These are phyloP conservation scores for Stenolophus ochropezus DNA, from an alignment of 2,888 invertebrate genomes.

Conservation along the genomic window DNA sequence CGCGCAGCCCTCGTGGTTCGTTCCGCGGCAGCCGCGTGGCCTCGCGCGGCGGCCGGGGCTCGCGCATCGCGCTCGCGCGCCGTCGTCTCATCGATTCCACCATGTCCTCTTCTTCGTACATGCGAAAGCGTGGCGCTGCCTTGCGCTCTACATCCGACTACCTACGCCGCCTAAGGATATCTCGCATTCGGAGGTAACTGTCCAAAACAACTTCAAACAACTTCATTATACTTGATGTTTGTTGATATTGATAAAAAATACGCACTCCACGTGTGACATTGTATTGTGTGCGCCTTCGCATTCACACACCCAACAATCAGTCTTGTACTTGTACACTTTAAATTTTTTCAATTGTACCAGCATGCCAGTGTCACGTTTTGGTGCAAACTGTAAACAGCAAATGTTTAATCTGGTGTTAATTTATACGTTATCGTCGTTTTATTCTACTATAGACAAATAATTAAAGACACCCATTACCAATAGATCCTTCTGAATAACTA, in stretches of 20 bases:
- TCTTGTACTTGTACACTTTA: conserved; percentile 41
- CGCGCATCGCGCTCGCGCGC: conserved; percentile 74
- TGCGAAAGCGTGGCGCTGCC: conserved; percentile 75
- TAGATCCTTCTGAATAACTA: neutral
- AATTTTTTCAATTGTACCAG: conserved; percentile 32
- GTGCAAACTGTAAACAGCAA: neutral
- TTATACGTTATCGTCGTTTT: conserved; percentile 1
- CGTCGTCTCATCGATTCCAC: conserved; percentile 76
- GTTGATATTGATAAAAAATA: conserved; percentile 8
- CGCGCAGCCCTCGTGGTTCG: conserved; percentile 64
- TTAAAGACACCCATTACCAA: conserved; percentile 16
- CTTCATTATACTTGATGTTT: conserved; percentile 52
- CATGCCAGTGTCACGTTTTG: conserved; percentile 38
- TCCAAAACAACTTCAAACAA: conserved; percentile 61
- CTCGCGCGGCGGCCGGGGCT: conserved; percentile 73
- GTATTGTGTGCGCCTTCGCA: conserved; percentile 28
- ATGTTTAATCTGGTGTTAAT: conserved; percentile 16
- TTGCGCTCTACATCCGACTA: conserved; percentile 69
- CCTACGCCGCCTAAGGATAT: conserved; percentile 71
- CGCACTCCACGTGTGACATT: conserved; percentile 43
- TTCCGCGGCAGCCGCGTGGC: conserved; percentile 64
- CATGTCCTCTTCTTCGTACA: conserved; percentile 74
- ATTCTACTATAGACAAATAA: conserved; percentile 8
- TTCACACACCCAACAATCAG: conserved; percentile 19
- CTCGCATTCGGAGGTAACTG: conserved; percentile 73